These are phyloP conservation scores for Megaustenia siamemsis DNA, from an alignment of 2,888 invertebrate genomes.

Conservation along the genomic window DNA sequence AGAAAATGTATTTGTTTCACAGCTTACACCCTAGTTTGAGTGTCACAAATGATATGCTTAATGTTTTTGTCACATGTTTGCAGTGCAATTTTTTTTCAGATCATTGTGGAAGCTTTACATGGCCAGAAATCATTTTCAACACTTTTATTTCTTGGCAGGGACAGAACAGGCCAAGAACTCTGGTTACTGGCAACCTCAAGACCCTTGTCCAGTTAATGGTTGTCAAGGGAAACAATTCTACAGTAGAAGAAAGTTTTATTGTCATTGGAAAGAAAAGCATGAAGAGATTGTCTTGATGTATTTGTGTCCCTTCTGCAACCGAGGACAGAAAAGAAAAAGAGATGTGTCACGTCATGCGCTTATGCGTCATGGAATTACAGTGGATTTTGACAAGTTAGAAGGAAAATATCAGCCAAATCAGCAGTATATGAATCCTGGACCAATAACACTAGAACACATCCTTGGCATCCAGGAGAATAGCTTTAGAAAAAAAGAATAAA, in stretches of 20 bases:
- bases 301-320: conserved; percentile 29
- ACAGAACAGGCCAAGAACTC: background rate
- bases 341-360: conserved; percentile 37
- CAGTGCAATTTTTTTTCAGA: too few relatives aligned
- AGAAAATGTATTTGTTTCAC: too few relatives aligned
- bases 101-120: background rate
- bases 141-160: conserved; percentile 38
- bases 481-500: background rate
- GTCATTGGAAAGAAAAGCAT: conserved; percentile 48
- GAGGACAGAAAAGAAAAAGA: conserved; percentile 30
- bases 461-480: background rate
- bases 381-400: background rate
- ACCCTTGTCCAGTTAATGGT: conserved; percentile 38
- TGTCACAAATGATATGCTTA: too few relatives aligned
- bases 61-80: too few relatives aligned
- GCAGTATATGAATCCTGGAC: conserved; percentile 29
- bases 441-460: conserved; percentile 25
- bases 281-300: conserved; percentile 30
- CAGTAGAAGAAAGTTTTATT: conserved; percentile 36
- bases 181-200: conserved; percentile 27
- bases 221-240: conserved; percentile 30
- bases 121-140: background rate
- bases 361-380: background rate
- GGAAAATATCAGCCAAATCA: conserved; percentile 22
- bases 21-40: too few relatives aligned